These are phyloP conservation scores for Lithobates sylvaticus DNA, from an alignment of 2,797 vertebrate species.

Conservation along the genomic window DNA sequence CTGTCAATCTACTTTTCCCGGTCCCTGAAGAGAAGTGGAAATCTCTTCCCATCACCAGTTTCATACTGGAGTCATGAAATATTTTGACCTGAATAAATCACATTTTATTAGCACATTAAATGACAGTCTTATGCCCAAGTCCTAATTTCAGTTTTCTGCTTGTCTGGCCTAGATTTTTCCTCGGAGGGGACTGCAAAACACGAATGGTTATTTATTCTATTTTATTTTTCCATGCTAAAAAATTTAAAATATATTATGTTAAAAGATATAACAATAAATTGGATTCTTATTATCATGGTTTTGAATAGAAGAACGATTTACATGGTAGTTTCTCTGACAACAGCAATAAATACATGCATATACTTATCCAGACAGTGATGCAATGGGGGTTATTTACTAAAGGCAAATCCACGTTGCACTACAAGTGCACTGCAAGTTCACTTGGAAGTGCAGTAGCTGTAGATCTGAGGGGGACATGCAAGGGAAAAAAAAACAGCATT, in stretches of 20 bases:
- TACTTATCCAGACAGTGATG: too few relatives aligned
- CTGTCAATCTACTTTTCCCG: neutral
- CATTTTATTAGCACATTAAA: slow-evolving; percentile 53
- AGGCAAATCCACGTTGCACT: too few relatives aligned
- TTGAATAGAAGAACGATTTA: too few relatives aligned
- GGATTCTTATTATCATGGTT: too few relatives aligned
- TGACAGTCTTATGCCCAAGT: slow-evolving; percentile 25
- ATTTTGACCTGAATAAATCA: slow-evolving; percentile 61
- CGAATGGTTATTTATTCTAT: neutral
- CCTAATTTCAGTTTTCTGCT: slow-evolving; percentile 33
- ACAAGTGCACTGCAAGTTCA: too few relatives aligned
- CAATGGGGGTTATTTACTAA: too few relatives aligned
- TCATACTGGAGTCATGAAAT: slow-evolving; percentile 17
- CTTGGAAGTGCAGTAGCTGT: too few relatives aligned
- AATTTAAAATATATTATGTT: neutral
- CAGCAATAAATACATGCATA: too few relatives aligned
- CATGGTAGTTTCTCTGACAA: too few relatives aligned
- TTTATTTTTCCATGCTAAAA: neutral
- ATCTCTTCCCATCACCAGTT: slow-evolving; percentile 11
- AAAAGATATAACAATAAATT: neutral
- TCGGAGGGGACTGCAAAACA: neutral
- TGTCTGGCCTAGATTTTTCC: neutral
- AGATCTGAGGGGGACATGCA: too few relatives aligned
- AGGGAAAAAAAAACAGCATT: too few relatives aligned
- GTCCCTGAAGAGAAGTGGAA: neutral